These are phyloP conservation scores for Pelodytes ibericus DNA, from an alignment of 2,797 vertebrate species.

Conservation along the genomic window DNA sequence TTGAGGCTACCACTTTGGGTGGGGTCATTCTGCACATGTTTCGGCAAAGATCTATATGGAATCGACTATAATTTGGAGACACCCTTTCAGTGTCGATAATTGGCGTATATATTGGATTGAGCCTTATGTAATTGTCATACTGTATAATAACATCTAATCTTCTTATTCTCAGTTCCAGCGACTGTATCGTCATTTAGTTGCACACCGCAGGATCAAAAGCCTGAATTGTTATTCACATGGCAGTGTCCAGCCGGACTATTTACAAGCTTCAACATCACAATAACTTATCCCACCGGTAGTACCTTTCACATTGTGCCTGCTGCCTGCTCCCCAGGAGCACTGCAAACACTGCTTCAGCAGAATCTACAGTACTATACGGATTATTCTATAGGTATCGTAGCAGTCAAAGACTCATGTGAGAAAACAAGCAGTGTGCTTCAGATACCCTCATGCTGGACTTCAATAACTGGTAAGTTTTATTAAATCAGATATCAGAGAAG, in stretches of 20 bases:
- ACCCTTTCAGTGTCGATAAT: too few relatives aligned
- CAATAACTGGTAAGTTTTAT: constrained; percentile 69
- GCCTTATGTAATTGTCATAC: background rate
- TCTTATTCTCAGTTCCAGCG: constrained; percentile 61
- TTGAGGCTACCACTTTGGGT: too few relatives aligned
- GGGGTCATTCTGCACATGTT: too few relatives aligned
- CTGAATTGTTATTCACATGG: constrained; percentile 67
- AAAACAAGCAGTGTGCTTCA: constrained; percentile 42
- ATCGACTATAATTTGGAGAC: too few relatives aligned
- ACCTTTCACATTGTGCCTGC: too few relatives aligned
- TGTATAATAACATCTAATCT: background rate
- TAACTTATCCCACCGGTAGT: too few relatives aligned
- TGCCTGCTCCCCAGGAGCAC: too few relatives aligned
- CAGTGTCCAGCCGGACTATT: constrained; percentile 60
- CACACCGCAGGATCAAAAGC: constrained; percentile 54
- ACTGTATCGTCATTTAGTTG: constrained; percentile 60
- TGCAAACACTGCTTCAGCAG: constrained; percentile 16
- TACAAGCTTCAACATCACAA: constrained; percentile 56
- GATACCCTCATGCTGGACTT: constrained; percentile 58
- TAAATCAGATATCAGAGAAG: too few relatives aligned
- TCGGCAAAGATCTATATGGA: too few relatives aligned
- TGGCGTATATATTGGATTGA: too few relatives aligned
- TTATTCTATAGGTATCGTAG: constrained; percentile 64
- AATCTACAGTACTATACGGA: constrained; percentile 64
- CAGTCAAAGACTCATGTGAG: constrained; percentile 54